Base-by-base conservation (phyloP, 2,797 vertebrate species). In the Poecilia gillii region DNA sequence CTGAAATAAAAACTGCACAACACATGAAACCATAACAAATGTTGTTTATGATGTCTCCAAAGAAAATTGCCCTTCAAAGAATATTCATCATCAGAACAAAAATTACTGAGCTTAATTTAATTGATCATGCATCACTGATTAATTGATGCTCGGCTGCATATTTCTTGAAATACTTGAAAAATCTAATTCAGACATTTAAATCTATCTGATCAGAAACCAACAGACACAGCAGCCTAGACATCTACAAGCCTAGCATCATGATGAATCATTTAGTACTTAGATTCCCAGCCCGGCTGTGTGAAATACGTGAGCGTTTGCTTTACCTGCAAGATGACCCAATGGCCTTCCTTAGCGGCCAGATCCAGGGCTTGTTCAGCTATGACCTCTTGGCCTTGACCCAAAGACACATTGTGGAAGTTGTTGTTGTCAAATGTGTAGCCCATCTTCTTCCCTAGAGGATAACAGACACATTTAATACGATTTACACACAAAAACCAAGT, bases 381-480 rank as follows among this genome's bases (percentile, higher is more conserved):
- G 0, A 96, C 89, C 85, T 99, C 98, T 81, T 99, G 98, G 51
- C 98, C 98, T 92, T 99, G 98, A 5, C 98, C 98, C 70, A 99
- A 92, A 45, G 98, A 99, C 16, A 99, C 94, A 0, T 98, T 99
- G 94, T 99, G 98, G 75, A 99, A 96, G 88, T 99, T 99, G 85
- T 81, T 86, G 89, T 97, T 97, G 95, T 98, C 96, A 79, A 98
- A 90, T 77, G 97, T 87, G 96, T 96, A 99, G 78, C 88, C 95
- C 53, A 95, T 80, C 74, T 81, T 93, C 84, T 84, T 94, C 70
- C 94, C 94, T 95, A 81, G 71, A 81, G 80, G 28, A 79, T 73
- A 77, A 75, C 14, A 90, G 3, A 47, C 20, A 47, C 36, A 28
- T 1, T 68, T 75, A 9, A 62, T 75, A 43, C 45, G 43, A 71